These are phyloP conservation scores for Amazonetta brasiliensis DNA, from an alignment of 2,797 vertebrate genomes.

Conservation along the genomic window DNA sequence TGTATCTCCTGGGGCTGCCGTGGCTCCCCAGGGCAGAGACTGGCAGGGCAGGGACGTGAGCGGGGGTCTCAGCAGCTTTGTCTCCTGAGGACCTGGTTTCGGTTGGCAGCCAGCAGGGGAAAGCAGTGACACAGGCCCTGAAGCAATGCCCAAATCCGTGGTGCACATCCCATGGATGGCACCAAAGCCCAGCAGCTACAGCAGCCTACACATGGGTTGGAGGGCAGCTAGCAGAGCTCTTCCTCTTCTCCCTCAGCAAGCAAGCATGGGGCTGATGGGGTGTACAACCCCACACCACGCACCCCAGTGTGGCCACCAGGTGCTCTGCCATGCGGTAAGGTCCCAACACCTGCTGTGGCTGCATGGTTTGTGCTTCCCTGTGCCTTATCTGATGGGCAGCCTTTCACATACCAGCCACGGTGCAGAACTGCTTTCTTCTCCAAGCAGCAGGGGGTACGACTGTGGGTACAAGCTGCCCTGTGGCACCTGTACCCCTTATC, in stretches of 20 bases:
- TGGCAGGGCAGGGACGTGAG: no score
- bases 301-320: fast-evolving
- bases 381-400: background rate
- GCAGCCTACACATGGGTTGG: no score
- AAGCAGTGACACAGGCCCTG: background rate
- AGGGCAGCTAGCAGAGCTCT: no score
- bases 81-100: background rate
- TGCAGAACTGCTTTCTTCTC: background rate
- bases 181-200: no score
- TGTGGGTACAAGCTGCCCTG: background rate
- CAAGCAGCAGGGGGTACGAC: background rate
- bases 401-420: background rate
- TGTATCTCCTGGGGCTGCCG: background rate
- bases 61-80: no score
- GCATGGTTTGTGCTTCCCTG: fast-evolving
- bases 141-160: background rate
- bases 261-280: no score
- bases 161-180: no score
- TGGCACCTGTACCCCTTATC: background rate
- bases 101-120: background rate
- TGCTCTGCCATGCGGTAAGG: fast-evolving
- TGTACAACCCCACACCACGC: fast-evolving
- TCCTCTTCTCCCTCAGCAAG: no score
- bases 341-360: background rate
- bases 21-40: background rate